Evolutionary conservation across 2,113 vertebrate genomes (phyloP), one percentile per base, ranked within the genome.

Genomic region (Perognathus longimembris): DNA sequence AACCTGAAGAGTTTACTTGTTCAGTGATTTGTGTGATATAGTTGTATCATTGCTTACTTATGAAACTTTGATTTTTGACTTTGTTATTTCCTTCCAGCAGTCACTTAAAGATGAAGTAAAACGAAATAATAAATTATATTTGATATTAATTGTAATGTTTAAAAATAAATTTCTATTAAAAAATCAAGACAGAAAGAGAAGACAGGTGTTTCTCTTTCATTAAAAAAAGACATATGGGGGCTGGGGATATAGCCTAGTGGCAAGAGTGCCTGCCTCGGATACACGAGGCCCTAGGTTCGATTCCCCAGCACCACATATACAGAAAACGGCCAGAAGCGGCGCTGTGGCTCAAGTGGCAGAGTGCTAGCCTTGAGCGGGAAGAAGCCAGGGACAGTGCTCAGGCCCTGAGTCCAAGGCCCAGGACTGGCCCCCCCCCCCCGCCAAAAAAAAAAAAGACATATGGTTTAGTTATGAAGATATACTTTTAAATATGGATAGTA

Each of bases 111-210:
- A 71, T 80, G 22, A 95, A 89, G 76, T 91, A 63, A 84, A 81
- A 80, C 73, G 88, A 89, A 93, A 85, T 78, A 84, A 85, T 83
- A 76, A 70, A 75, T 92, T 81, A 38, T 83, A 40, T 17, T 93
- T 59, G 45, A 74, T 85, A 24, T 87, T 80, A 81, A 80, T 54
- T 90, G 3, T 81, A 92, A 79, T 63, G 28, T 85, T 79, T 87
- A 54, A 89, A 89, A 89, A 61, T 40, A 83, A 74, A 73, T 69
- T 93, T 85, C 10, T 84, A 94, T 83, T 74, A 66, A 92, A 82
- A 91, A 38, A 36, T 76, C 45, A 90, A 69, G 45, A 24, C 12
- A 83, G 32, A 75, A 89, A 88, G 42, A 73, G 28, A 82, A 90
- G 45, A 12, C 69, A 95, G n/a, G 17, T 70, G 30, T 88, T 9